Base-by-base conservation (phyloP, 2,888 invertebrate species). In the Phaedon cochleariae region DNA sequence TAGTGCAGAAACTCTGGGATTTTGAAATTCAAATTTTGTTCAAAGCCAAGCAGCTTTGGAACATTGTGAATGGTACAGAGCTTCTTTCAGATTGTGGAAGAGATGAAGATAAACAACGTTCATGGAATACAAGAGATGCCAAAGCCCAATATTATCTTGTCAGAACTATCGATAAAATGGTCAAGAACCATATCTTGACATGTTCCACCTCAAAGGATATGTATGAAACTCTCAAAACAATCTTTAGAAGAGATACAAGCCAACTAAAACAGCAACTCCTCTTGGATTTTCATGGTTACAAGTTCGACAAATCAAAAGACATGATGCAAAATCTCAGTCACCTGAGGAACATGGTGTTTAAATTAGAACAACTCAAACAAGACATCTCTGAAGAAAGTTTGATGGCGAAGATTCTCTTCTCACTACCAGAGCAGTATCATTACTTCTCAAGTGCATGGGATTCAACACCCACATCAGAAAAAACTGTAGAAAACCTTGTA, bases 111-210 rank as follows among this genome's bases (percentile, higher is more conserved):
- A 7, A 34, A 10, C 5, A 12, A 10, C 2, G 2, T 10, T 4
- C 34, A 34, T 34, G 34, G 34, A 4, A 34, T 34, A 34, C 34
- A 34, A 70, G 68, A 12, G 22, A 52, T 21, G 52, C 52, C 9
- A 52, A 52, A 17, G 52, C 52, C 12, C 21, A 52, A 52, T 17
- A 22, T 52, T 52, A 10, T 17, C 9, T 52, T 15, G 26, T 52
- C 3, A 52, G 26, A 52, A 26, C 52, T 17, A 52, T 52, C 12
- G 52, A 52, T 29, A 52, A 22, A 10, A 6, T 15, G 17, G 22
- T 52, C 10, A 22, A 17, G 21, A 22, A 22, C 7, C 52, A 52
- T 52, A 52, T 51, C 29, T 10, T 52, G 29, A 22, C 22, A 17
- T 52, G 52, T 17, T n/a, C 21, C 9, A 52, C 52, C 10, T 10